Evolutionary conservation across 2,888 invertebrate species (phyloP).

Genomic region (Microplitis deprimator): DNA sequence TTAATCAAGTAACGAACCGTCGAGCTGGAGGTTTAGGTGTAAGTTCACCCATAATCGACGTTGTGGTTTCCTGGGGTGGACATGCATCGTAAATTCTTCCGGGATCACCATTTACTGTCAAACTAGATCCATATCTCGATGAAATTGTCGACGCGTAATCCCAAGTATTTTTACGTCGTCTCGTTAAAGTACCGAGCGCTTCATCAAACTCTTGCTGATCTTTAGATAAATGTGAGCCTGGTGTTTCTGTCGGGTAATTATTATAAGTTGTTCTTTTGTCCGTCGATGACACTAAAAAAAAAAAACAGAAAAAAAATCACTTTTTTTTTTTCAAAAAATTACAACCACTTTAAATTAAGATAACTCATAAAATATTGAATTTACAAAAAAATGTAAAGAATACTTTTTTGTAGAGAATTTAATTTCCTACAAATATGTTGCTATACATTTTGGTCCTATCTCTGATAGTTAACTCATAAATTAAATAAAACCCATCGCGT

Average conservation of each 20-base stretch:
- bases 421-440: no score
- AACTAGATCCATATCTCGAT: conserved; percentile 58
- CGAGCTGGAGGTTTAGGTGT: conserved; percentile 66
- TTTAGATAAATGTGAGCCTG: conserved; percentile 53
- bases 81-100: conserved; percentile 60
- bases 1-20: conserved; percentile 51
- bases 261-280: conserved; percentile 58
- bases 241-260: conserved; percentile 52
- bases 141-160: conserved; percentile 52
- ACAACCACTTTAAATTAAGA: not conserved
- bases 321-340: not conserved
- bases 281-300: conserved; percentile 59
- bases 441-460: no score
- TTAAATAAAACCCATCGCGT: no score
- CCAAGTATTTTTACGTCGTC: conserved; percentile 64
- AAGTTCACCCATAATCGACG: conserved; percentile 61
- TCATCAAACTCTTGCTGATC: conserved; percentile 67
- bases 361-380: not conserved
- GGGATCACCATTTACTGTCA: conserved; percentile 63
- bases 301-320: conserved; percentile 19
- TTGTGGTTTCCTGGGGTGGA: conserved; percentile 59
- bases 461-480: no score
- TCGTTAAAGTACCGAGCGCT: conserved; percentile 63
- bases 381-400: no score
- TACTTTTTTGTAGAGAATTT: no score